Evolutionary conservation across 2,888 invertebrate genomes (phyloP), one percentile per base, ranked within the genome.

Genomic region (Microchrysa polita): DNA sequence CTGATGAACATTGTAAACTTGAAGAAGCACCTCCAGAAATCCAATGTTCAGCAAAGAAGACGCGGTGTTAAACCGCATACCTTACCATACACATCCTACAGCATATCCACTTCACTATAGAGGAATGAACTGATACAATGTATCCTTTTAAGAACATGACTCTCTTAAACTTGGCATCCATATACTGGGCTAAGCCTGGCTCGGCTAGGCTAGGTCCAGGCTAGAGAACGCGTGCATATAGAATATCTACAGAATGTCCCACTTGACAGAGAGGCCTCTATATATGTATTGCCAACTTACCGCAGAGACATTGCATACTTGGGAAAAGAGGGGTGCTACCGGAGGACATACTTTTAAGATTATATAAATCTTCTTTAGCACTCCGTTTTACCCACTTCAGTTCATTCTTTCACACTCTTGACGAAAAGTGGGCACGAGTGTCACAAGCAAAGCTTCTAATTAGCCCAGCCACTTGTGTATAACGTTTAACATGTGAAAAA

Each of bases 391-490:
- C 67, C 67, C 67, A 67, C 74, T 75, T 72, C 67, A 74, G 72
- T 67, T 72, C 71, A 74, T 75, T 75, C 73, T 75, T 75, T 72
- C 67, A 67, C 65, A 59, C 74, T 75, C 73, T 74, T 71, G 55
- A 74, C 73, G 75, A 55, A 63, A 74, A 76, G 76, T 73, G 76
- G 76, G 63, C 73, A 63, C 65, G 67, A 74, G 74, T 76, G 71
- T 74, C 74, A 74, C 73, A 76, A 34, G 73, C 74, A 73, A 55
- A 74, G 74, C 74, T 76, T 73, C 76, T 76, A 76, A 76, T 76
- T 76, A 76, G 76, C 76, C n/a, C 73, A 65, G 72, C 72, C 72
- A 74, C 59, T 72, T 22, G 34, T 71, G 76, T 73, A 76, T 74
- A 73, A 74, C 74, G 74, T 76, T 76, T 76, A 76, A 76, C 73